Conservation (phyloP, 2,113 vertebrate genomes). For the Rhipidura dahli region DNA sequence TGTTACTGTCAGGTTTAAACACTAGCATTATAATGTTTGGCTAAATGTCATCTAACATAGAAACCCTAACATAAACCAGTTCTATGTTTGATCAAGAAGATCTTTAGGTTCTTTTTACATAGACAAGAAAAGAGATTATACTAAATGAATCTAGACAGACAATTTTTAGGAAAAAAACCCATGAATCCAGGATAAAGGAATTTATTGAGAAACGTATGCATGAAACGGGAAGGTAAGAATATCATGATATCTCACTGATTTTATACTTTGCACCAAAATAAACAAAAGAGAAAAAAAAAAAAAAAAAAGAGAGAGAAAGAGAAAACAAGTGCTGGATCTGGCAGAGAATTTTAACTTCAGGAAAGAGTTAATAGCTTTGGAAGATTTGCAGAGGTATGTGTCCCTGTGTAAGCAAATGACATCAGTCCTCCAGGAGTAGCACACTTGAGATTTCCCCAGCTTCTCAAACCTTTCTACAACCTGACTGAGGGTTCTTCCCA, state of each 20-base stretch:
- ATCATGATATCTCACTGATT: neutral
- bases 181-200: neutral
- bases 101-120: neutral
- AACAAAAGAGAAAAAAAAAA: neutral
- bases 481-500: neutral
- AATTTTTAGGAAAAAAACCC: neutral
- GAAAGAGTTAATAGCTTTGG: neutral
- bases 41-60: neutral
- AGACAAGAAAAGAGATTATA: neutral
- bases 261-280: neutral
- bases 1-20: neutral
- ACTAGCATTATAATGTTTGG: neutral
- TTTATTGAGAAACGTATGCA: neutral
- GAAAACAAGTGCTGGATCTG: neutral
- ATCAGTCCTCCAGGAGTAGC: neutral
- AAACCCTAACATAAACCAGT: neutral
- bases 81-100: neutral
- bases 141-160: neutral
- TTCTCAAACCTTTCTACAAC: neutral
- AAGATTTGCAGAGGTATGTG: neutral
- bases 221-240: neutral
- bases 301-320: fast-evolving
- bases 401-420: neutral
- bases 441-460: neutral
- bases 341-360: neutral